Evolutionary conservation across 2,113 vertebrate genomes (phyloP).

Genomic region (Ahaetulla prasina): DNA sequence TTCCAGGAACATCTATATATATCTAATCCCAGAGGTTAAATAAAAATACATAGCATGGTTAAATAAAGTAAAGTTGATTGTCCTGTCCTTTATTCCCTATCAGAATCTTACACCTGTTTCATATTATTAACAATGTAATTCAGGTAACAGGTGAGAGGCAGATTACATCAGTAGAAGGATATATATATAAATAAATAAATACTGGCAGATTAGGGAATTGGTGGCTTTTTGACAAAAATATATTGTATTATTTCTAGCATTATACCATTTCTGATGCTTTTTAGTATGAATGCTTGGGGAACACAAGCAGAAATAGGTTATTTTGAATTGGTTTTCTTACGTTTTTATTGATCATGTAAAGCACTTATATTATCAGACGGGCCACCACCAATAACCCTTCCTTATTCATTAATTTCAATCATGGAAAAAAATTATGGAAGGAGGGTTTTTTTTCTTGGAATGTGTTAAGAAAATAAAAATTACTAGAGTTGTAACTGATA

Average conservation of each 20-base stretch:
- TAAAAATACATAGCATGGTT: not conserved
- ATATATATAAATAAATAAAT: not conserved
- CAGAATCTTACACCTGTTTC: not conserved
- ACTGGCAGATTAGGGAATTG: not conserved
- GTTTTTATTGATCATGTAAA: not conserved
- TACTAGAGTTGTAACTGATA: not conserved
- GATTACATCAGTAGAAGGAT: not conserved
- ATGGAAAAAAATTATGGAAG: not conserved
- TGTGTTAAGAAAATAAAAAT: not conserved
- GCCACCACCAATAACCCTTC: not conserved
- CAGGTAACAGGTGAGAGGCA: not conserved
- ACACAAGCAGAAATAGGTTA: not conserved
- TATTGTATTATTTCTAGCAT: not conserved
- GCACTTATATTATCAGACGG: not conserved
- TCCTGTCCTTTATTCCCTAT: not conserved
- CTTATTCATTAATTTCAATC: not conserved
- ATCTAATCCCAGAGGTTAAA: not conserved
- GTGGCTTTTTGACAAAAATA: not conserved
- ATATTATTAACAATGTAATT: not conserved
- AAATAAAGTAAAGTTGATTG: not conserved
- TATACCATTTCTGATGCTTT: not conserved
- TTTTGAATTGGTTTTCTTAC: not conserved
- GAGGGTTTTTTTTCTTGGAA: not conserved
- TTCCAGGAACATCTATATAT: not conserved
- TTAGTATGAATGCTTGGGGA: not conserved